These are phyloP conservation scores for Drosophila austrosaltans DNA, from an alignment of 2,888 invertebrate species.

Conservation along the genomic window DNA sequence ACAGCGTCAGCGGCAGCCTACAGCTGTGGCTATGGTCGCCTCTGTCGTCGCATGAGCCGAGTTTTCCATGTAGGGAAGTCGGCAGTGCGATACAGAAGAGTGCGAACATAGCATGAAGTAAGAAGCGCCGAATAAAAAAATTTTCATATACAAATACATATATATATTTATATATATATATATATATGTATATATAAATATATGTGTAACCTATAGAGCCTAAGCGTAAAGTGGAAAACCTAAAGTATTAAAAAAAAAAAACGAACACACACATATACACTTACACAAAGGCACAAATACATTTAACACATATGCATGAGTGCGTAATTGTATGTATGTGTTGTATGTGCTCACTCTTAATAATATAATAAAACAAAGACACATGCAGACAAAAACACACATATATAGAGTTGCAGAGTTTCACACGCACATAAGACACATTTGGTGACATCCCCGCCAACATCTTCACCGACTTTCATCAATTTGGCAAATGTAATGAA, in stretches of 20 bases:
- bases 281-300: constrained; percentile 11
- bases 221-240: constrained; percentile 66
- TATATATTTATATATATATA: background rate
- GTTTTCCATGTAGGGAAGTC: constrained; percentile 83
- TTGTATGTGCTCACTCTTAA: constrained; percentile 12
- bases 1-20: constrained; percentile 48
- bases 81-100: constrained; percentile 83
- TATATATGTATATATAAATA: background rate
- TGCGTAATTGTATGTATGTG: constrained; percentile 25
- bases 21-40: constrained; percentile 49
- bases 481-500: constrained; percentile 33
- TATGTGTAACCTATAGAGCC: constrained; percentile 53
- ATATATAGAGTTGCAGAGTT: constrained; percentile 1
- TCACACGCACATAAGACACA: constrained; percentile 3
- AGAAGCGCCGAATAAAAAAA: constrained; percentile 75
- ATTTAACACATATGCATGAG: constrained; percentile 33
- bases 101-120: constrained; percentile 81
- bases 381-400: constrained; percentile 9
- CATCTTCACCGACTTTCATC: background rate
- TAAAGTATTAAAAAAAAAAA: constrained; percentile 65
- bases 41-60: constrained; percentile 45
- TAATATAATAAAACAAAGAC: constrained; percentile 35
- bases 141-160: constrained; percentile 3
- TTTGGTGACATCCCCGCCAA: constrained; percentile 3
- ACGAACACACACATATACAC: constrained; percentile 21